These are phyloP conservation scores for Thera obeliscata DNA, from an alignment of 2,888 invertebrate genomes.

Conservation along the genomic window DNA sequence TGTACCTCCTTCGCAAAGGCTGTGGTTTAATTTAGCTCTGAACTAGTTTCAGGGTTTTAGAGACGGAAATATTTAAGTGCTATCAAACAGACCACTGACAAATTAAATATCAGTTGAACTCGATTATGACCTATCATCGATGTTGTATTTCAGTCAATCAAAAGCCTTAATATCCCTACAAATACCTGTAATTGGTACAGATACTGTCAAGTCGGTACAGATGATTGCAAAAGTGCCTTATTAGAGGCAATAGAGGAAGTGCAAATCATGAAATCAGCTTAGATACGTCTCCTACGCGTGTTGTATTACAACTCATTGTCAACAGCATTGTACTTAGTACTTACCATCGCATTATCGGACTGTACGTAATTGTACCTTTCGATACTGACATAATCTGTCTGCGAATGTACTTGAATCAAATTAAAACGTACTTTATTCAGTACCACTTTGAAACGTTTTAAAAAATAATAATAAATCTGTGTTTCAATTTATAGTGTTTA, in stretches of 20 bases:
- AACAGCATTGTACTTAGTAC: conserved; percentile 7
- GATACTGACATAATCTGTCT: conserved; percentile 18
- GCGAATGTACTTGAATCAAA: conserved; percentile 20
- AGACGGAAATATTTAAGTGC: too few species aligned
- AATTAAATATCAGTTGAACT: too few species aligned
- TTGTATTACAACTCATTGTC: conserved; percentile 27
- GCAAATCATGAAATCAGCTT: conserved; percentile 32
- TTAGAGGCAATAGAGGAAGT: conserved; percentile 53
- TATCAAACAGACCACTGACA: too few species aligned
- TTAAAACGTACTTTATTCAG: too few species aligned
- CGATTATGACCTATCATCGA: too few species aligned
- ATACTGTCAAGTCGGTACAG: conserved; percentile 10
- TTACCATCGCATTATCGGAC: conserved; percentile 16
- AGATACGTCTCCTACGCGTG: conserved; percentile 26
- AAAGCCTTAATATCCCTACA: not conserved
- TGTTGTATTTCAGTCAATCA: not conserved
- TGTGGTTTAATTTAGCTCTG: too few species aligned
- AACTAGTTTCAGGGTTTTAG: too few species aligned
- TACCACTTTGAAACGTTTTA: too few species aligned
- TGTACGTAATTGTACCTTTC: conserved; percentile 23
- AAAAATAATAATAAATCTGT: too few species aligned
- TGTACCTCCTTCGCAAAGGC: too few species aligned
- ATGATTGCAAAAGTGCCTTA: conserved; percentile 33
- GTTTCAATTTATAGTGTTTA: too few species aligned
- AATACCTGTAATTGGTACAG: not conserved